Conservation (phyloP, 2,113 vertebrate genomes). For the Hiodon alosoides region DNA sequence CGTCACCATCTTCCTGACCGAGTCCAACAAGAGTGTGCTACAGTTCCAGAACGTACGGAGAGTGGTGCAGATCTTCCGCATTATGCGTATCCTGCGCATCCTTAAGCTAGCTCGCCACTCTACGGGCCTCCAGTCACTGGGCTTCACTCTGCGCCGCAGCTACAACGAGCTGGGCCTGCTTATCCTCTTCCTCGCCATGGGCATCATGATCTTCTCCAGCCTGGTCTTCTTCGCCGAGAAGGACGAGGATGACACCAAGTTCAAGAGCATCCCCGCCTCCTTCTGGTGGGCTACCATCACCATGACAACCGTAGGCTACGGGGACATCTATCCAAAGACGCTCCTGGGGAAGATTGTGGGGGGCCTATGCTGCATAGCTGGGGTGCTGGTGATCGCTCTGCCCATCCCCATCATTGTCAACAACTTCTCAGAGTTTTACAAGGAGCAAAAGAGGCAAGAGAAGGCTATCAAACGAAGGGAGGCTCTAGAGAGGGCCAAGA, state of each 20-base stretch:
- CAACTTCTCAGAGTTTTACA: slow-evolving; percentile 99
- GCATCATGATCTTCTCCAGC: slow-evolving; percentile 99
- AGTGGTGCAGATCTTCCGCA: slow-evolving; percentile 98
- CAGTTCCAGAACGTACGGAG: slow-evolving; percentile 96
- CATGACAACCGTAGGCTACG: slow-evolving; percentile 97
- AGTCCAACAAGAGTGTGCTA: slow-evolving; percentile 97
- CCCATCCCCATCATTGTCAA: slow-evolving; percentile 98
- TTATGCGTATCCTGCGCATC: slow-evolving; percentile 96
- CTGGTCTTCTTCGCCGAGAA: slow-evolving; percentile 98
- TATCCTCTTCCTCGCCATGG: slow-evolving; percentile 97
- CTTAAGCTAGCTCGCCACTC: slow-evolving; percentile 94
- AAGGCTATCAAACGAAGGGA: slow-evolving; percentile 95
- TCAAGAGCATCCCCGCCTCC: slow-evolving; percentile 97
- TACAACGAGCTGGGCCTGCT: slow-evolving; percentile 96
- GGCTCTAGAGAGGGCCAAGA: slow-evolving; percentile 93
- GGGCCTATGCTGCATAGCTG: slow-evolving; percentile 94
- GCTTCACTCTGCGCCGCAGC: slow-evolving; percentile 90
- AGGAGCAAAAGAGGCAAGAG: slow-evolving; percentile 97
- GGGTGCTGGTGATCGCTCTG: slow-evolving; percentile 93
- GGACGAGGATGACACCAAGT: slow-evolving; percentile 97
- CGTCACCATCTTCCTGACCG: slow-evolving; percentile 95
- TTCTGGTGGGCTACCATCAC: slow-evolving; percentile 99
- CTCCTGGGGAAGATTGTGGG: slow-evolving; percentile 95
- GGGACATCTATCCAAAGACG: slow-evolving; percentile 97
- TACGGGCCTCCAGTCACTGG: slow-evolving; percentile 92